Base-by-base conservation (phyloP, 2,113 vertebrate species). In the Callionymus lyra region DNA sequence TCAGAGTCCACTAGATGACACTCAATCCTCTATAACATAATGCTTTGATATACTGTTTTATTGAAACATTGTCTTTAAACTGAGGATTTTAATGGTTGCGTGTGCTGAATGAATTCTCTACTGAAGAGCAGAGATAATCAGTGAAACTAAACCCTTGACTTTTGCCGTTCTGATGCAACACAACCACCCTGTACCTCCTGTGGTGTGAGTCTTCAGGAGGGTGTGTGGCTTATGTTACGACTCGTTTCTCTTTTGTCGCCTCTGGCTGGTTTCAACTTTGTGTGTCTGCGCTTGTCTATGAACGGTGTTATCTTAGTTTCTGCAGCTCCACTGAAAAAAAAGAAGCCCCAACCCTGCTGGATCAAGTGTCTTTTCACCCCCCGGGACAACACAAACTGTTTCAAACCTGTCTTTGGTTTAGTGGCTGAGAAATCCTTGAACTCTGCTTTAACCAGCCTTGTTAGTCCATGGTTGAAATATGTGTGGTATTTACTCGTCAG, bases 251-350 rank as follows among this genome's bases (percentile, higher is more conserved):
- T 42, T 59, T 50, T 65, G 41, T 54, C 37, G 41, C 32, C 34
- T 15, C 53, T 71, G 48, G 51, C 44, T 50, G 58, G 45, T 53
- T 63, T 53, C 43, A 56, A 68, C 53, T 65, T 41, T 52, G 43
- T 63, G 4, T 44, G 2, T 36, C 21, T 44, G 31, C 34, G 14
- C 34, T 4, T 19, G 18, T 54, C 31, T 39, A 8, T 65, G 38
- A 44, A 41, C 36, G 33, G 33, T n/a, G 16, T 9, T 41, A 13
- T 46, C 1, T 43, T 49, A 13, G 44, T 16, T 15, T 31, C 34
- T 56, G 16, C 43, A 11, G 39, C 13, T 9, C 3, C 52, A 53
- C 31, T 21, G 33, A 10, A 14, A 39, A 34, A 41, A 46, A 31
- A 50, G 60, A 34, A 32, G 44, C 48, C 62, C 34, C 65, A 37